A percentile compares a stretch with the other conserved stretches of the same genome.
Conservation (phyloP, 2,113 vertebrate species). For the Aythya baeri region DNA sequence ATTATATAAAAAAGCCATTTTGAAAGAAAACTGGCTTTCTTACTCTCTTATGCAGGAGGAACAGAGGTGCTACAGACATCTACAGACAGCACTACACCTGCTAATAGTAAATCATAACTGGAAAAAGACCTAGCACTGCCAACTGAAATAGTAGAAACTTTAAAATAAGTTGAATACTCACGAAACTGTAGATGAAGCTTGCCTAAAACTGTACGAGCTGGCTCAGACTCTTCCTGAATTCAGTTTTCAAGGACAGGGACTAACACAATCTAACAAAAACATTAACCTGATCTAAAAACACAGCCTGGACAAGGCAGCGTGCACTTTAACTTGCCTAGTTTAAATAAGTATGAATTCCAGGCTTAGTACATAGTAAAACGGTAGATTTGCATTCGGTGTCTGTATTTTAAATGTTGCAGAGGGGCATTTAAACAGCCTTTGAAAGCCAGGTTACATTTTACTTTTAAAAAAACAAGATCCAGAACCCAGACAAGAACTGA, state of each 20-base stretch:
- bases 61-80: background rate
- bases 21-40: background rate
- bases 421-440: background rate
- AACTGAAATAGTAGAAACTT: background rate
- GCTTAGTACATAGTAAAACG: background rate
- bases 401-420: background rate
- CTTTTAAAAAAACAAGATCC: background rate
- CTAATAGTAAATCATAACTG: background rate
- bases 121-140: background rate
- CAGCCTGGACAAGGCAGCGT: fast-evolving
- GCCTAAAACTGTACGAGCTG: background rate
- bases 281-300: background rate
- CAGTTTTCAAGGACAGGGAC: background rate
- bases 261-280: background rate
- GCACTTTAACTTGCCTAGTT: fast-evolving
- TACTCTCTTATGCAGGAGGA: background rate
- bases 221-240: background rate
- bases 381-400: background rate
- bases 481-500: background rate
- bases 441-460: background rate
- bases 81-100: background rate
- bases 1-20: background rate
- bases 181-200: background rate
- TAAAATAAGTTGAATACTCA: background rate
- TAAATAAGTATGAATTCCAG: background rate